Percentiles rank a stretch among this genome's conserved stretches.
These are phyloP conservation scores for Micromys minutus DNA, from an alignment of 2,113 vertebrate species.

Conservation along the genomic window DNA sequence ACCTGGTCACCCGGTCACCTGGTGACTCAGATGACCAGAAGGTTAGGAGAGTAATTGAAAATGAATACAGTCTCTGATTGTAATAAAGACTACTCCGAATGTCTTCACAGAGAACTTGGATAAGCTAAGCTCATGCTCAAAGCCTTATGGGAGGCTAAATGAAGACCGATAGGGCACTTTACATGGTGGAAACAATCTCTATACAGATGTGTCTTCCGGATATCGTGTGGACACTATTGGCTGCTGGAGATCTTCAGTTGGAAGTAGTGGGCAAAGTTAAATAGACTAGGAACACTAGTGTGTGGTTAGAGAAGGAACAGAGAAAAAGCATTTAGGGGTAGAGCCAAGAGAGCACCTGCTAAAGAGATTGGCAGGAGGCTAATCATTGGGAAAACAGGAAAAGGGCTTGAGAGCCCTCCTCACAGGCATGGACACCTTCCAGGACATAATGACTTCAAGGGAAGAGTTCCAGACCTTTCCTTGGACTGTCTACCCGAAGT, in stretches of 20 bases:
- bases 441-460: not conserved
- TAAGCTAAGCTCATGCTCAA: not conserved
- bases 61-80: too few species aligned
- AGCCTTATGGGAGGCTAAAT: not conserved
- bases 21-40: not conserved
- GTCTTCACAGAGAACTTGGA: not conserved
- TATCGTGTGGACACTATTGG: not conserved
- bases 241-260: not conserved
- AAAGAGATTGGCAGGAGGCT: too few species aligned
- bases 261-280: not conserved
- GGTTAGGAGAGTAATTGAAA: not conserved
- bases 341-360: not conserved
- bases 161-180: not conserved
- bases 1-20: too few species aligned
- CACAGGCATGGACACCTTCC: not conserved
- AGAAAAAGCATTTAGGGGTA: not conserved
- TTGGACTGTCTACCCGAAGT: not conserved
- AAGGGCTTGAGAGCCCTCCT: not conserved
- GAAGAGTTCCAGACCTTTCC: not conserved
- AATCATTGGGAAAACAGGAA: not conserved
- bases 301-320: not conserved
- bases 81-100: not conserved
- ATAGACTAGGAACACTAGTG: not conserved
- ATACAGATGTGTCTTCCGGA: not conserved
- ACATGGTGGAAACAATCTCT: not conserved